These are phyloP conservation scores for Festucalex cinctus DNA, from an alignment of 2,113 vertebrate genomes.

Conservation along the genomic window DNA sequence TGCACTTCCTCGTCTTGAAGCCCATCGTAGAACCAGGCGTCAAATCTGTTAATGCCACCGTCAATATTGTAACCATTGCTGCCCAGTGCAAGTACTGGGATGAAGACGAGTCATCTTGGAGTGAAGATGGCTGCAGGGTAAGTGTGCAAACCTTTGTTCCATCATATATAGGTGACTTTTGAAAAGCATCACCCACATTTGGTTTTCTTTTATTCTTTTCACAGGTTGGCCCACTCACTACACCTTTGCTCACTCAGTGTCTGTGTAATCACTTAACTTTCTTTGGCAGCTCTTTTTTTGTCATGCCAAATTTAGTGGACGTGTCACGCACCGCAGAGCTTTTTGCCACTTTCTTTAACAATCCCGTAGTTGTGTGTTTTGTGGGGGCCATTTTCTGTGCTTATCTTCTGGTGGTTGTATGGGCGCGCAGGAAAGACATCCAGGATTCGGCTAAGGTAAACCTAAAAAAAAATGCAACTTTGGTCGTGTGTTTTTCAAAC, in stretches of 20 bases:
- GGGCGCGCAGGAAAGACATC: slow-evolving; percentile 88
- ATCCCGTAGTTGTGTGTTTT: slow-evolving; percentile 88
- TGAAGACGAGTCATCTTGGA: slow-evolving; percentile 76
- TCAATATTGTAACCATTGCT: slow-evolving; percentile 79
- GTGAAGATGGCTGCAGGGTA: slow-evolving; percentile 83
- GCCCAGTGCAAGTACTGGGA: slow-evolving; percentile 91
- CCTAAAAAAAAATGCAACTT: background rate
- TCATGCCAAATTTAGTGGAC: slow-evolving; percentile 85
- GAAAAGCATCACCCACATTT: background rate
- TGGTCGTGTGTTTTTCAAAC: background rate
- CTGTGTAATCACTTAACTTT: slow-evolving; percentile 91
- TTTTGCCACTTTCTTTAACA: slow-evolving; percentile 85
- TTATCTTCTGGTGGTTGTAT: slow-evolving; percentile 83
- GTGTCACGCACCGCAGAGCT: slow-evolving; percentile 81
- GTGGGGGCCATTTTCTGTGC: slow-evolving; percentile 80
- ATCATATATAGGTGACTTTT: background rate
- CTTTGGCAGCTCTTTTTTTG: slow-evolving; percentile 89
- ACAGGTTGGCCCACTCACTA: slow-evolving; percentile 86
- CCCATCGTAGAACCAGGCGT: slow-evolving; percentile 69
- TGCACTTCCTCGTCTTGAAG: slow-evolving; percentile 80
- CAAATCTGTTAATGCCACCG: slow-evolving; percentile 63
- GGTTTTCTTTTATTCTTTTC: slow-evolving; percentile 12
- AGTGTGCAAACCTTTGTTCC: slow-evolving; percentile 51
- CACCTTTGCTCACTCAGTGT: slow-evolving; percentile 78
- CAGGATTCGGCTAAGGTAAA: slow-evolving; percentile 84